These are phyloP conservation scores for Psittacula echo DNA, from an alignment of 2,797 vertebrate species.

Conservation along the genomic window DNA sequence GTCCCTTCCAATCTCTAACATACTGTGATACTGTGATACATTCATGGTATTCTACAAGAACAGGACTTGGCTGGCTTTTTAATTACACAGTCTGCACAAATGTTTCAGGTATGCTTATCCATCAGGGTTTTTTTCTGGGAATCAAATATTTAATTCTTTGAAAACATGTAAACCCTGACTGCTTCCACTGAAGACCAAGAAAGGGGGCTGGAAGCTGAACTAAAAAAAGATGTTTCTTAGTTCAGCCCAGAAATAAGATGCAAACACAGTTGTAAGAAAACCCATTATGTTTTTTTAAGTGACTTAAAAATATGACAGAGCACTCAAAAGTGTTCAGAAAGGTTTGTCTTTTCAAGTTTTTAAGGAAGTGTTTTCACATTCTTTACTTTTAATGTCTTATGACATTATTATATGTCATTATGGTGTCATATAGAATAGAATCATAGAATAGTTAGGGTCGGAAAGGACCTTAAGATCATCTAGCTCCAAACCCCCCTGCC, in stretches of 20 bases:
- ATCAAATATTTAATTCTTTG: neutral
- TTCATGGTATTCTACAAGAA: neutral
- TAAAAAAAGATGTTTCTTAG: neutral
- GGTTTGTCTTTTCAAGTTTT: neutral
- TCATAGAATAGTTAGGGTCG: too few species aligned
- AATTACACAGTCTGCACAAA: conserved; percentile 7
- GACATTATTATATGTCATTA: neutral
- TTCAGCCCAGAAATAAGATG: neutral
- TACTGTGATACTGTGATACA: too few species aligned
- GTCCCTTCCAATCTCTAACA: too few species aligned
- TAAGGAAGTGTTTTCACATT: neutral
- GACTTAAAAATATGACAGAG: neutral
- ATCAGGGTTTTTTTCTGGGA: neutral
- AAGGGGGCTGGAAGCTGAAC: neutral
- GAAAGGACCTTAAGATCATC: too few species aligned
- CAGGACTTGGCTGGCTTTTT: neutral
- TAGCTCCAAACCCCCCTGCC: too few species aligned
- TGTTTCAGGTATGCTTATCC: conserved; percentile 5
- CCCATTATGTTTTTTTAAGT: neutral
- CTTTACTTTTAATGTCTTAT: neutral
- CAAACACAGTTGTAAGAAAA: neutral
- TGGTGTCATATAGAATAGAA: neutral
- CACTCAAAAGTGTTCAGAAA: neutral
- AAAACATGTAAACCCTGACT: neutral
- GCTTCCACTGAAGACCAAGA: neutral